phyloP scores from a whole-genome alignment of 2,113 vertebrate genomes.

The Urocitellus parryii region DNA sequence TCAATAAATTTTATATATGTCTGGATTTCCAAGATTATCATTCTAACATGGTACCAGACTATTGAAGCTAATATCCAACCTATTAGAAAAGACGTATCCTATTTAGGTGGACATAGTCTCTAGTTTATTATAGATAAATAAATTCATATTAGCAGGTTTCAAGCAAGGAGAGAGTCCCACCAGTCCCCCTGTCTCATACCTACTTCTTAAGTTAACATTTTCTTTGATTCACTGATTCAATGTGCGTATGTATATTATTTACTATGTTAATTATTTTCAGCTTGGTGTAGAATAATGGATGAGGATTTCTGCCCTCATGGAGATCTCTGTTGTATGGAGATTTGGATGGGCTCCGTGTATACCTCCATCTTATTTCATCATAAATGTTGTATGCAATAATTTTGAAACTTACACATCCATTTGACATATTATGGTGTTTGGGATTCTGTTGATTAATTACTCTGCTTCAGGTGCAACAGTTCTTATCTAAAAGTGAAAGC shows the following conservation, averaged over 20 bases:
- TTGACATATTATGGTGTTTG: background rate
- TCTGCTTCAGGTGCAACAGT: background rate
- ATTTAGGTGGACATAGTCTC: background rate
- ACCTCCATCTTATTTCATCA: background rate
- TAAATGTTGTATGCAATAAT: background rate
- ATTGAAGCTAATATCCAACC: background rate
- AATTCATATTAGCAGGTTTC: background rate
- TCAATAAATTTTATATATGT: background rate
- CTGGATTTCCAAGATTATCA: background rate
- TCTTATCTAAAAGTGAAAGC: background rate
- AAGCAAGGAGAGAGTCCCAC: background rate
- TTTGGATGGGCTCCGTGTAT: background rate
- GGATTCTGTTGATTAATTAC: background rate
- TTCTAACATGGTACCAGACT: background rate
- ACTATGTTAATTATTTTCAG: background rate
- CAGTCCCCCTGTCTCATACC: background rate
- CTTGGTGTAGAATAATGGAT: background rate
- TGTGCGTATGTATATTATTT: background rate
- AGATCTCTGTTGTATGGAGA: background rate
- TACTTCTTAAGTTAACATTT: background rate
- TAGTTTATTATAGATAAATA: background rate
- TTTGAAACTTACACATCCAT: background rate
- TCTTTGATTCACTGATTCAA: background rate
- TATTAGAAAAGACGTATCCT: background rate
- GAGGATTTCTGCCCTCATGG: background rate